Base-by-base conservation (phyloP, 2,797 vertebrate genomes). In the Lindbergichthys nudifrons region DNA sequence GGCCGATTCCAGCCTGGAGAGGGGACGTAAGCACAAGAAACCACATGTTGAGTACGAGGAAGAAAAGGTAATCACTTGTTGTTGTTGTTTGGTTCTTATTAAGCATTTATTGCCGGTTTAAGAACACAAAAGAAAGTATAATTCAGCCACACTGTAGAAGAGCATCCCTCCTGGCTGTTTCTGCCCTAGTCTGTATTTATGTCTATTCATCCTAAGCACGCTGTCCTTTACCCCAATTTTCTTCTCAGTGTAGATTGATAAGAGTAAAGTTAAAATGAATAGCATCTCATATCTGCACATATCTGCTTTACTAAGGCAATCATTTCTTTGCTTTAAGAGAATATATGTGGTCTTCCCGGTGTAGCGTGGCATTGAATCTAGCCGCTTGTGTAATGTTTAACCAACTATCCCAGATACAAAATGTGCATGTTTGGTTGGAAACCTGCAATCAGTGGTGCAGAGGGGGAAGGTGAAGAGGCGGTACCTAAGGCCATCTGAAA, bases 321-420 rank as follows among this genome's bases (percentile, higher is more conserved):
- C 0, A 39, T 51, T 32, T 64, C 36, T 39, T 43, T 61, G 18
- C 62, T 21, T 70, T 9, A 62, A 45, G 50, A 59, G 8, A 56
- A 39, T 41, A 58, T 65, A 39, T 76, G 42, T 60, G 21, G 45
- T 46, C 56, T 72, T 77, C 56, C 8, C 65, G 42, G 52, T 62
- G 41, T 62, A 58, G 72, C 23, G 43, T 73, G 70, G 65, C 71
- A 50, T 65, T 80, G 53, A 86, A 73, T 65, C 62, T 83, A 68
- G 52, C 46, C 70, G 67, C 51, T 84, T 60, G 36, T 92, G 60
- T 91, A 91, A 93, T 91, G 82, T 92, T 92, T 92, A 93, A 90
- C 91, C 56, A 80, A 79, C 84, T 77, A 70, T 86, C 45, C 76
- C 69, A 73, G 82, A 77, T 83, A 81, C 74, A 85, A 78, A 68